Evolutionary conservation across 2,113 vertebrate genomes (phyloP).

Genomic region (Sprattus sprattus): DNA sequence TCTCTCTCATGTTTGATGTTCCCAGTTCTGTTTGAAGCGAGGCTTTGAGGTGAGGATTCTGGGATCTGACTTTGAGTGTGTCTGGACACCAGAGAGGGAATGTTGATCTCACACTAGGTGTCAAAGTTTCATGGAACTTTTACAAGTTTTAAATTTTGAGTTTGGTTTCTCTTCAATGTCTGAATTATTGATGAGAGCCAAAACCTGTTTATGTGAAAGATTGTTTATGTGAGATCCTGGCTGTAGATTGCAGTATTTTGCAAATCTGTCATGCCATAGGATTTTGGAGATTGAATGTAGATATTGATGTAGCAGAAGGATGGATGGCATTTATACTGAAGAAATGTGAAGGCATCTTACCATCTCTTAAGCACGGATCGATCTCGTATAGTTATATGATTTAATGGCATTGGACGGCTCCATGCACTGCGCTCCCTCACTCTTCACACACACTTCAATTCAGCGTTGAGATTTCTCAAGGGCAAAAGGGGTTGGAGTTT

Average conservation of each 20-base stretch:
- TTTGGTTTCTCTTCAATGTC: neutral
- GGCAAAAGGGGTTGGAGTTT: too few species aligned
- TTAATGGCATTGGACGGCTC: too few species aligned
- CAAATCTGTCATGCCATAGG: too few species aligned
- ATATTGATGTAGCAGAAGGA: too few species aligned
- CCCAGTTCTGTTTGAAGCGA: neutral
- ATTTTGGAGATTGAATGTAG: too few species aligned
- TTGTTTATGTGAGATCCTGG: neutral
- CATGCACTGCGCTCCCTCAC: too few species aligned
- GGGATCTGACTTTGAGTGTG: neutral
- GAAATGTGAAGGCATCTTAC: too few species aligned
- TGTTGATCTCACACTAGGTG: neutral
- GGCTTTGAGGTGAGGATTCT: neutral
- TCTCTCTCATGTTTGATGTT: neutral
- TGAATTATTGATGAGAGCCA: neutral
- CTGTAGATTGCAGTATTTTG: too few species aligned
- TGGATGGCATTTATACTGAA: too few species aligned
- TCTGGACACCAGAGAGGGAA: neutral
- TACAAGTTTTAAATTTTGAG: neutral
- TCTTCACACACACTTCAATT: too few species aligned
- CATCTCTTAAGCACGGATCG: too few species aligned
- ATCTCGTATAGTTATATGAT: neutral
- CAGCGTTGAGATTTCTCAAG: too few species aligned
- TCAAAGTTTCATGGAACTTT: neutral
- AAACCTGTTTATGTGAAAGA: neutral